Evolutionary conservation across 2,888 invertebrate species (phyloP).

Genomic region (Tineola bisselliella): DNA sequence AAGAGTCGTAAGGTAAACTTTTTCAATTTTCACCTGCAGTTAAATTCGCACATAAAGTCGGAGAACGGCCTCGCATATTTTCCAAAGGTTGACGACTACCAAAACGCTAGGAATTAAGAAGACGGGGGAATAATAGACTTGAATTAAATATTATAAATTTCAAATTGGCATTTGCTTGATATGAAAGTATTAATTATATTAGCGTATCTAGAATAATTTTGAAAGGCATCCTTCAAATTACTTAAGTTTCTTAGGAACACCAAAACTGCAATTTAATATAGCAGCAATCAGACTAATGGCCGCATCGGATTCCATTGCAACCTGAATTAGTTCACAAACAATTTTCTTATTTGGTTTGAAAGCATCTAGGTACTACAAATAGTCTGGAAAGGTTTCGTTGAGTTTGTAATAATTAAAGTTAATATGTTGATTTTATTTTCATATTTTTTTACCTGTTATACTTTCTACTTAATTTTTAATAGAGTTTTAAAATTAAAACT

Average conservation of each 20-base stretch:
- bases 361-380: slow-evolving; percentile 17
- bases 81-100: slow-evolving; percentile 19
- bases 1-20: slow-evolving; percentile 59
- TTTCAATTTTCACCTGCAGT: slow-evolving; percentile 65
- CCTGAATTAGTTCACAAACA: slow-evolving; percentile 56
- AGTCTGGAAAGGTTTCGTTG: neutral
- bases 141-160: neutral
- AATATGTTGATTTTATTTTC: neutral
- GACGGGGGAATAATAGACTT: neutral
- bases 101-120: neutral
- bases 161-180: too few relatives aligned
- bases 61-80: slow-evolving; percentile 37
- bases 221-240: neutral
- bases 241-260: neutral
- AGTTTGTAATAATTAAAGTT: neutral
- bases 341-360: slow-evolving; percentile 27
- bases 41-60: slow-evolving; percentile 51
- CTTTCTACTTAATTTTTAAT: too few relatives aligned
- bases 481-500: too few relatives aligned
- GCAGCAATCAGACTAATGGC: slow-evolving; percentile 14
- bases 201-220: neutral
- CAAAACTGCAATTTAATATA: slow-evolving; percentile 10
- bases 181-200: neutral
- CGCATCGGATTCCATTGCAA: slow-evolving; percentile 36
- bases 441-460: too few relatives aligned